Evolutionary conservation across 2,888 invertebrate species (phyloP).

Genomic region (Cataglyphis rosenhaueri): DNA sequence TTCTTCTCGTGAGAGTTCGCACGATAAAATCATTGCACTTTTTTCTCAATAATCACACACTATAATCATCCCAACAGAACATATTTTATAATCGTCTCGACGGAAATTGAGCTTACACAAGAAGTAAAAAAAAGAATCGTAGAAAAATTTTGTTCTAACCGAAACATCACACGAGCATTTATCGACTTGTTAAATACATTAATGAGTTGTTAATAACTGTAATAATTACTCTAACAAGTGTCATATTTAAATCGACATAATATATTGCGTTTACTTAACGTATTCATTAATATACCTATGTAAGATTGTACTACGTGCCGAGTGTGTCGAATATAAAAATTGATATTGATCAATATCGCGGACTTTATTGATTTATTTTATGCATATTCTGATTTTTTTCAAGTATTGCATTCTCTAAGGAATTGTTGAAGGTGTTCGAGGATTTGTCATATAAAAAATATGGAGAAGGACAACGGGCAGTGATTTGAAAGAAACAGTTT

Average conservation of each 20-base stretch:
- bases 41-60: not conserved
- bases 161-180: not conserved
- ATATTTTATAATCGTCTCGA: not conserved
- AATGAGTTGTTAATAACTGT: not conserved
- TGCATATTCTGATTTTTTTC: not conserved
- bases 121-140: not conserved
- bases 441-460: not conserved
- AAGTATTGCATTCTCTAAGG: not conserved
- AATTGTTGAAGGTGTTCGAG: not conserved
- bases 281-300: not conserved
- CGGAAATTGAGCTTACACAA: not conserved
- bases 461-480: not conserved
- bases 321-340: not conserved
- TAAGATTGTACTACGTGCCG: not conserved
- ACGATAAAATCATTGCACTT: constrained; percentile 2
- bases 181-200: not conserved
- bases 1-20: constrained; percentile 51
- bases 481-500: not conserved
- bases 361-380: not conserved
- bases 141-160: not conserved
- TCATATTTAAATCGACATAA: not conserved
- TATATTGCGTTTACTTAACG: not conserved
- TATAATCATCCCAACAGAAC: not conserved
- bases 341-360: not conserved
- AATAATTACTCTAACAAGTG: not conserved